A percentile compares a stretch with the other conserved stretches of the same genome.
Evolutionary conservation across 2,113 vertebrate species (phyloP).

Genomic region (Paramisgurnus dabryanus): DNA sequence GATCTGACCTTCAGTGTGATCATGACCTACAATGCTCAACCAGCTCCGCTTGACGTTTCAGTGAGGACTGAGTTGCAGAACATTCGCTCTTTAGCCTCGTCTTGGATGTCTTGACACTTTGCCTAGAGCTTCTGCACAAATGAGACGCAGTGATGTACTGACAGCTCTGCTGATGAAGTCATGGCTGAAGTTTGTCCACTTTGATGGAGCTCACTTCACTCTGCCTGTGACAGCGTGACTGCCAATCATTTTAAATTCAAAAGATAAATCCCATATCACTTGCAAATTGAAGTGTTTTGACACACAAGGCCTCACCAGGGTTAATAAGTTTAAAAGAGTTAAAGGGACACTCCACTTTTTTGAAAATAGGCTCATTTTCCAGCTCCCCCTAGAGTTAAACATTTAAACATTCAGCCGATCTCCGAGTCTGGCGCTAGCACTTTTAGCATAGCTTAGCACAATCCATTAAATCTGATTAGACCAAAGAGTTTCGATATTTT

Average conservation of each 20-base stretch:
- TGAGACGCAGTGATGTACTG: constrained; percentile 49
- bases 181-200: constrained; percentile 37
- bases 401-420: too few species aligned
- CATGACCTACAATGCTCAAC: constrained; percentile 29
- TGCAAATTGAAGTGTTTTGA: too few species aligned
- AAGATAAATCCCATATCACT: too few species aligned
- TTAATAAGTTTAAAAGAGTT: too few species aligned
- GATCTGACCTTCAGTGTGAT: constrained; percentile 28
- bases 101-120: constrained; percentile 39
- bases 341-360: too few species aligned
- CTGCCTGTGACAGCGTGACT: constrained; percentile 33
- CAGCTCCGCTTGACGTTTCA: constrained; percentile 42
- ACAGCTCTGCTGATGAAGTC: constrained; percentile 38
- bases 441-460: too few species aligned
- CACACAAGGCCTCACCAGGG: too few species aligned
- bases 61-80: constrained; percentile 35
- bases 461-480: too few species aligned
- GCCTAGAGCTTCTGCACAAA: constrained; percentile 47
- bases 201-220: constrained; percentile 36
- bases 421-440: too few species aligned
- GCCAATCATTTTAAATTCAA: constrained; percentile 17
- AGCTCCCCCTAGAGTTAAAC: too few species aligned
- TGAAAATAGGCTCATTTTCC: too few species aligned
- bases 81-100: constrained; percentile 25
- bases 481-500: too few species aligned